Evolutionary conservation across 2,797 vertebrate genomes (phyloP), one percentile per base, ranked within the genome.

Genomic region (Smutsia temminckii): DNA sequence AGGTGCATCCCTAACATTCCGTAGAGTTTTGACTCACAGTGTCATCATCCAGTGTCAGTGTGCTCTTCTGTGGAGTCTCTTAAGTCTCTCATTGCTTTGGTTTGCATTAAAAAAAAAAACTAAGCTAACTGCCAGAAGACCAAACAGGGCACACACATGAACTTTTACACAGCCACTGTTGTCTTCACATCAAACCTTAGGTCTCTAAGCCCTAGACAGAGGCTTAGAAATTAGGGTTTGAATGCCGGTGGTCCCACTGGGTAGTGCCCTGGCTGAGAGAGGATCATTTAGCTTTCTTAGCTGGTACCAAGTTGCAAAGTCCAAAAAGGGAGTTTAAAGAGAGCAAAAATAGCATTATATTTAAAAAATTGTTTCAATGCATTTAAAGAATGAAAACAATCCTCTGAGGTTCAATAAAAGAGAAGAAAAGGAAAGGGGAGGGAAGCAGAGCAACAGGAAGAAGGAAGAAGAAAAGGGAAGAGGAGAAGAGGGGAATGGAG

Each of bases 321-420:
- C 91, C 89, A 79, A 94, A 96, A 88, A 69, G 77, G 55, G 34
- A 37, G 37, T 86, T 95, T 79, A 93, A 97, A 92, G 51, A 92
- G 42, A 97, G 27, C 64, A 85, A 97, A 90, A 97, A 72, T 8
- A 93, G 29, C 92, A 85, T 97, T 97, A 95, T 97, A 97, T 97
- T 97, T 96, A n/a, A 83, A 46, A 95, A 96, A 91, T 91, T 90
- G 64, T 93, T 96, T 96, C 61, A 64, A 13, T 90, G 71, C 81
- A 59, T 97, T 96, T 97, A 96, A 97, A 78, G 97, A 97, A 94
- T 96, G 93, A 95, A 97, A 98, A 97, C 94, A 97, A 96, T 97
- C 96, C 79, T 97, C 96, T 96, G 63, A 95, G 23, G 0, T 97
- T 98, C 89, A 93, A 63, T 96, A 66, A 84, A 96, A 89, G 94